Evolutionary conservation across 1,140 invertebrate genomes (phyloP), one percentile per base, ranked within the genome.

Genomic region (Leptinotarsa defecta): DNA sequence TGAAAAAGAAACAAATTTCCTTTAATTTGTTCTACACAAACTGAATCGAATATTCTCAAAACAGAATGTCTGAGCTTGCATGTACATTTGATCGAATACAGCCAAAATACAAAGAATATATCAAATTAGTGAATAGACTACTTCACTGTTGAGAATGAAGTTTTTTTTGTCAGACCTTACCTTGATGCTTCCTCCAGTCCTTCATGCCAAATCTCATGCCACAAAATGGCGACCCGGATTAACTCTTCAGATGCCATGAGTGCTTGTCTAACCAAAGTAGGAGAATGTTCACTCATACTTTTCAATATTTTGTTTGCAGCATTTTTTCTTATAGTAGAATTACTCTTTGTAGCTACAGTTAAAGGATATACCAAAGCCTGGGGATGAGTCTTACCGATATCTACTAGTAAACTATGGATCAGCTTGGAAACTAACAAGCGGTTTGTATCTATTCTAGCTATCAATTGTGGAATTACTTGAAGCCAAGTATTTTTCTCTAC

Each of bases 181-280:
- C 84, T 82, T 15, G 96, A 98, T 0, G 98, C 98, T 88, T 99
- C 98, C 86, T 99, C 98, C 11, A 99, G 85, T 0, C 96, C 97
- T 86, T 99, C 98, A 85, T 99, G 96, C 98, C 98, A 99, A 77
- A 98, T 92, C 85, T 99, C 98, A 86, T 99, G 98, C 98, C 98
- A 99, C 2, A 99, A 86, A 75, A 99, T 99, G 6, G 98, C 98
- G 1, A 99, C 97, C 73, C 98, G 89, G 69, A 99, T 99, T 24
- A 99, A 87, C 85, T 99, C 98, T 81, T 99, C 97, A 77, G 96
- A 98, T 27, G 95, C 95, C 93, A 94, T 94, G 79, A 96, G 91
- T 0, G 96, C 97, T 85, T 99, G 96, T 80, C 95, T 92, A 0
- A 99, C 98, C 49, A 99, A 86, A 17, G 91, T 94, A 22, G 92